Evolutionary conservation across 2,888 invertebrate species (phyloP).

Genomic region (Andrena haemorrhoa): DNA sequence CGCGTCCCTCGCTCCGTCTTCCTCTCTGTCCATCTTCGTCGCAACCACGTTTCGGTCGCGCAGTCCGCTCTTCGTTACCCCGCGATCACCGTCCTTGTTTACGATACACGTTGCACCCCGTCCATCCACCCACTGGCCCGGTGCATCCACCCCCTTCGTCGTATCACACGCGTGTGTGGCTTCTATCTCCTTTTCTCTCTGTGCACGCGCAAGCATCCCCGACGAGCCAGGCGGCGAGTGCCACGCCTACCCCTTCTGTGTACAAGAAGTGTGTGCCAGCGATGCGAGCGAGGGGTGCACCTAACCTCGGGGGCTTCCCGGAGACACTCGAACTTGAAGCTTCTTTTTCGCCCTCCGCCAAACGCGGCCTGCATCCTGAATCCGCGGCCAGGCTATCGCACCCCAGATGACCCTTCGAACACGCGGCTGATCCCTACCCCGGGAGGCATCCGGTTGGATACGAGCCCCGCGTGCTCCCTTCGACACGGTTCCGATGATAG

Average conservation of each 20-base stretch:
- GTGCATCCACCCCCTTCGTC: neutral
- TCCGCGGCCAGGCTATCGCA: constrained; percentile 8
- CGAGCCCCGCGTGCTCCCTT: neutral
- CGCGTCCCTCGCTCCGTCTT: neutral
- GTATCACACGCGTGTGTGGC: constrained; percentile 29
- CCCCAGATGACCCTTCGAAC: neutral
- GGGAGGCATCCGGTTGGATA: neutral
- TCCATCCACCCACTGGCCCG: constrained; percentile 1
- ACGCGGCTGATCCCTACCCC: constrained; percentile 19
- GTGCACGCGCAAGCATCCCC: constrained; percentile 74
- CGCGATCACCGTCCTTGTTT: constrained; percentile 16
- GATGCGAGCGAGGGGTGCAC: constrained; percentile 62
- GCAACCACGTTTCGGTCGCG: neutral
- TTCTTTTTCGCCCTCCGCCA: constrained; percentile 25
- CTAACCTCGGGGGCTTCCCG: constrained; percentile 57
- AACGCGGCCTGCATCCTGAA: constrained; percentile 31
- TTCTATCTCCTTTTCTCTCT: constrained; percentile 38
- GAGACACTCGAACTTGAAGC: constrained; percentile 53
- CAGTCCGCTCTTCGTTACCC: constrained; percentile 12
- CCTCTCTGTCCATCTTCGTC: constrained; percentile 2
- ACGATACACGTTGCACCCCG: constrained; percentile 6
- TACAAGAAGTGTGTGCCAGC: constrained; percentile 58
- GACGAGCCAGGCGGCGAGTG: constrained; percentile 70
- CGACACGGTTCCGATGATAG: neutral
- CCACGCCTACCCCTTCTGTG: constrained; percentile 78